A percentile compares a stretch with the other conserved stretches of the same genome.
These are phyloP conservation scores for Dione vanillae DNA, from an alignment of 2,888 invertebrate species.

Conservation along the genomic window DNA sequence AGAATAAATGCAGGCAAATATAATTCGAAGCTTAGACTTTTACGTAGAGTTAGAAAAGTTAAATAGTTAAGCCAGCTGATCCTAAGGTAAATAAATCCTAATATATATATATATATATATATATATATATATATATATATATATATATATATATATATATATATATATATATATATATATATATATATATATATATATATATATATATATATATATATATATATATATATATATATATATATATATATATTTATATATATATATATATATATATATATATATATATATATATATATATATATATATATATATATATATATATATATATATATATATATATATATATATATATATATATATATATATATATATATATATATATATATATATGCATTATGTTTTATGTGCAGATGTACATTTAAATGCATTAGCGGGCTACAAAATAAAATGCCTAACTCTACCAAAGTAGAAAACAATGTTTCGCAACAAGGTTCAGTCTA, in stretches of 20 bases:
- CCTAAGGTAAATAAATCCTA: too few relatives aligned
- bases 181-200: neutral
- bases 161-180: neutral
- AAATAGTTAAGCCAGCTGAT: too few relatives aligned
- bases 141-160: neutral
- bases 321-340: too few relatives aligned
- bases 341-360: neutral
- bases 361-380: neutral
- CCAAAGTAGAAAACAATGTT: constrained; percentile 17
- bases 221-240: neutral
- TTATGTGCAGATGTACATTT: neutral
- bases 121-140: neutral
- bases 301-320: too few relatives aligned
- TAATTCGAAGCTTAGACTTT: too few relatives aligned
- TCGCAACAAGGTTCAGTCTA: neutral
- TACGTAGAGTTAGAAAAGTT: too few relatives aligned
- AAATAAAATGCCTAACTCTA: constrained; percentile 7
- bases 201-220: neutral
- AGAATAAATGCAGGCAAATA: too few relatives aligned
- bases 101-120: neutral
- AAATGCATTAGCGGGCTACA: neutral
- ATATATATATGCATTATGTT: neutral
- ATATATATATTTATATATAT: neutral
- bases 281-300: too few relatives aligned
- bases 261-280: too few relatives aligned